Base-by-base conservation (phyloP, 2,888 invertebrate species). In the Trileptium ribeirensis region DNA sequence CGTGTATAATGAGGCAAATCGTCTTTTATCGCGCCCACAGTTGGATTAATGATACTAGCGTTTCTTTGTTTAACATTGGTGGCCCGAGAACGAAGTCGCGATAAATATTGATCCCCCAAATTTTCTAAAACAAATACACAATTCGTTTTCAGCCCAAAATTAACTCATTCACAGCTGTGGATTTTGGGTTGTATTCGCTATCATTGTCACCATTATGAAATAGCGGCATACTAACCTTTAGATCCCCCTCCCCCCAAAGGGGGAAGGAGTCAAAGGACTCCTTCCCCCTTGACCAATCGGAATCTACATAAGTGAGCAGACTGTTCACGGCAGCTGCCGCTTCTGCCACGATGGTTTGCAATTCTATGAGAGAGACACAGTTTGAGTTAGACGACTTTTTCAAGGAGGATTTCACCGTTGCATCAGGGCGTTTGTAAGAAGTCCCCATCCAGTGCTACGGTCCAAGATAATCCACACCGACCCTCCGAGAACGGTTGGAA, bases 381-480 rank as follows among this genome's bases (percentile, higher is more conserved):
- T 15, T 8, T 8, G 8, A 8, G 70, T 36, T 36, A 15, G n/a
- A 70, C 8, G 79, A 2, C 29, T 80, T 80, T n/a, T 80, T 31
- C 36, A 80, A 19, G 3, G 80, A 3, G n/a, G 34, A 31, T 24
- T 80, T 80, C 8, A 80, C 80, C 15, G 33, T n/a, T 29, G 29
- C 36, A 24, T 29, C 80, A 19, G 79, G 29, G 24, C 80, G 2
- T 80, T 80, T 79, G 37, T 79, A 80, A 81, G 79, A 80, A 8
- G 29, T 79, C 31, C 70, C 70, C 70, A 70, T 70, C 70, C 70
- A 70, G 8, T 8, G 70, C 15, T 8, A 29, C 0, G 89, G 89
- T 0, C 89, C 89, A 1, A 87, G 86, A 51, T 89, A 85, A 82
- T 89, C 89, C 0, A 89, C 83, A 2, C 88, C 89, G 0, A 83